These are phyloP conservation scores for Cherax destructor DNA, from an alignment of 1,140 invertebrate species.

Conservation along the genomic window DNA sequence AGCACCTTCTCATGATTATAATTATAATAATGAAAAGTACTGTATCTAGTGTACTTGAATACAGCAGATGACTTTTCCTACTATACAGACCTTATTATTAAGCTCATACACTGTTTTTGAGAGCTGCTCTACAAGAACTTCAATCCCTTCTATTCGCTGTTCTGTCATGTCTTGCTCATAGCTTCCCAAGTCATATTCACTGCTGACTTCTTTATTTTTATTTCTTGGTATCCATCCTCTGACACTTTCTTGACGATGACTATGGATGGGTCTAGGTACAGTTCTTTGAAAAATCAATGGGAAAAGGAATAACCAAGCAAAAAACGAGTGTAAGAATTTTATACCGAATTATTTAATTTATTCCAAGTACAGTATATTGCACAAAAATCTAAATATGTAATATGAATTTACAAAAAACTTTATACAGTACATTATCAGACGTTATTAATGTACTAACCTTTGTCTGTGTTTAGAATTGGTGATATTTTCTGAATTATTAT, in stretches of 20 bases:
- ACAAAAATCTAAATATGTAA: not conserved
- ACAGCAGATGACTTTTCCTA: not conserved
- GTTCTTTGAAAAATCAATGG: not conserved
- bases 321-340: not conserved
- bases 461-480: not conserved
- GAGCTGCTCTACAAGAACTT: constrained; percentile 68
- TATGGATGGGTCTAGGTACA: constrained; percentile 10
- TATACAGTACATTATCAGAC: not conserved
- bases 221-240: not conserved
- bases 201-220: not conserved
- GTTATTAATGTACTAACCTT: constrained; percentile 4
- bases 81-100: constrained; percentile 51
- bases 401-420: not conserved
- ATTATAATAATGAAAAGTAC: too few relatives aligned
- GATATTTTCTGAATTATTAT: not conserved
- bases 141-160: constrained; percentile 71
- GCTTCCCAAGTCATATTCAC: constrained; percentile 4
- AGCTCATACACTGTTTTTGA: constrained; percentile 61
- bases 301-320: not conserved
- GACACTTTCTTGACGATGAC: not conserved
- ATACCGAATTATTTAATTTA: not conserved
- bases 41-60: not conserved
- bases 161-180: constrained; percentile 68
- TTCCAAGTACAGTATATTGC: not conserved
- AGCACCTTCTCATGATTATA: too few relatives aligned